These are phyloP conservation scores for Felis catus DNA, from an alignment of 2,113 vertebrate species.

Conservation along the genomic window DNA sequence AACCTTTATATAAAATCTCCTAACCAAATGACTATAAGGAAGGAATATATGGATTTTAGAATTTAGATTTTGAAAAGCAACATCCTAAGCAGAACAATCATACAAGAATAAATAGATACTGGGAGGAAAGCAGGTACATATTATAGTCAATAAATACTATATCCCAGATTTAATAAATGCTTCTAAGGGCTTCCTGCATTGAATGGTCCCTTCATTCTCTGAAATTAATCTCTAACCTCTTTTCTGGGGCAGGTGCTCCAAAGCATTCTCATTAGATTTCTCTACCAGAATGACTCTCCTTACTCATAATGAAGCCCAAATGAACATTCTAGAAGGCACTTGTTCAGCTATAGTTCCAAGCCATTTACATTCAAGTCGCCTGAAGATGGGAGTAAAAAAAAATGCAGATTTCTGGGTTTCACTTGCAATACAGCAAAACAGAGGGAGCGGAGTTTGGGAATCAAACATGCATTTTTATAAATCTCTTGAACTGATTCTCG, in stretches of 20 bases:
- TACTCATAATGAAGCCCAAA: background rate
- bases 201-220: background rate
- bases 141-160: background rate
- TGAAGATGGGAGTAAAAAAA: background rate
- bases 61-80: background rate
- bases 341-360: background rate
- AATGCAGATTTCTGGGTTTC: background rate
- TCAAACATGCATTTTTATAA: background rate
- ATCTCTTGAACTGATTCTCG: background rate
- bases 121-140: background rate
- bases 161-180: background rate
- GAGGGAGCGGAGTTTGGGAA: background rate
- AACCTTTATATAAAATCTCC: background rate
- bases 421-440: background rate
- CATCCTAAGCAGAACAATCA: background rate
- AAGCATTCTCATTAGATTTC: background rate
- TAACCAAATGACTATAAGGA: background rate
- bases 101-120: background rate
- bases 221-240: background rate
- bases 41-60: background rate
- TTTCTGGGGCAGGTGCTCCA: background rate
- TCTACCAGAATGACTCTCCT: background rate
- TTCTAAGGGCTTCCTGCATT: background rate
- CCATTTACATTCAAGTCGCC: background rate
- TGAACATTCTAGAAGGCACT: background rate